A percentile compares a stretch with the other conserved stretches of the same genome.
Evolutionary conservation across 92 coral and sea anemone species (phyloP).

Genomic region (Epizoanthus ramosus): DNA sequence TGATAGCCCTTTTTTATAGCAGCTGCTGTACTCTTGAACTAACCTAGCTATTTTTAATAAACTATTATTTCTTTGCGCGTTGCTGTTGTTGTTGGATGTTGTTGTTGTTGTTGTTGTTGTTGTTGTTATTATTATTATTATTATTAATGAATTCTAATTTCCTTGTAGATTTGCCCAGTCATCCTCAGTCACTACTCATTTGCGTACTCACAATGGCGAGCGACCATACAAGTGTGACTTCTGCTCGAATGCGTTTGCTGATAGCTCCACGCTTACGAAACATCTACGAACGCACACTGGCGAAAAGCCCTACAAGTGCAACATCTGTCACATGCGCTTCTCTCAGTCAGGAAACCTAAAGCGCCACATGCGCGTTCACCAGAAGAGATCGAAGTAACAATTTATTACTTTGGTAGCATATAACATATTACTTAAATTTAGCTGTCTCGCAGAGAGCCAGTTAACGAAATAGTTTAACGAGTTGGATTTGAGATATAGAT

Average conservation of each 20-base stretch:
- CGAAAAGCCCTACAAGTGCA: slow-evolving; percentile 62
- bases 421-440: background rate
- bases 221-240: slow-evolving; percentile 54
- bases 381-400: slow-evolving; percentile 15
- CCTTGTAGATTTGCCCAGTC: slow-evolving; percentile 51
- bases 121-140: no score
- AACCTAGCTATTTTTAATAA: no score
- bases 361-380: slow-evolving; percentile 59
- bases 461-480: no score
- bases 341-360: slow-evolving; percentile 67
- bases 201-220: slow-evolving; percentile 67
- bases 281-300: slow-evolving; percentile 62
- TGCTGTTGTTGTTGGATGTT: no score
- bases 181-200: slow-evolving; percentile 55
- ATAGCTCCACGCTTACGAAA: slow-evolving; percentile 65
- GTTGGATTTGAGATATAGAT: no score
- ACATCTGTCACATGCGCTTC: slow-evolving; percentile 52
- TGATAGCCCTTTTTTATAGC: no score
- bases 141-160: background rate
- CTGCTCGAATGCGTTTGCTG: slow-evolving; percentile 59
- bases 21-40: no score
- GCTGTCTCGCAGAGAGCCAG: background rate
- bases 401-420: background rate
- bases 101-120: no score
- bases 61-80: no score